Base-by-base conservation (phyloP, 2,797 vertebrate genomes). In the Sarcophilus harrisii region DNA sequence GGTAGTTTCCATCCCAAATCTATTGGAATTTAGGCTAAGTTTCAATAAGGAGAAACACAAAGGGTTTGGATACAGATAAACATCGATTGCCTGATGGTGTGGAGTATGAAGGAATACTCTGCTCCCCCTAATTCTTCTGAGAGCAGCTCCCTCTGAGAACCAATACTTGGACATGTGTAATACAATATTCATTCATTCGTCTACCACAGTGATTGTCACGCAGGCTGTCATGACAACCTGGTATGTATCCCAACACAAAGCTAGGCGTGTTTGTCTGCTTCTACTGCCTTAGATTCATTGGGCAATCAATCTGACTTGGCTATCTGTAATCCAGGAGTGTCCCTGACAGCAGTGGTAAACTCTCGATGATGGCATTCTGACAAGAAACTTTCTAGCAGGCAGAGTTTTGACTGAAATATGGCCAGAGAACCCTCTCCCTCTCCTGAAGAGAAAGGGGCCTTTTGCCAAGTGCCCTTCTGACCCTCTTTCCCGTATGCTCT, bases 171-270 rank as follows among this genome's bases (percentile, higher is more conserved):
- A 30, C 4, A 6, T 10, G 0, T 59, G 66, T 30, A 18, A 66
- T 28, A 27, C 49, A 18, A 3, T 12, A 45, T 13, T 94, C 60
- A 11, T 32, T 54, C 90, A 1, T 52, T 57, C 93, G 66, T 92
- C 45, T 27, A 57, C 57, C 27, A 30, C 28, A 57, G 18, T 28
- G 55, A 32, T 60, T 24, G 58, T 49, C 73, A 58, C 0, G 13
- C 58, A 58, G 87, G 54, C 90, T 57, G 3, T 62, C 58, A 4
- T 0, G 0, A 29, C 60, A 0, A 5, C 54, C 27, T 4, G 1
- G 2, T 55, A 57, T 9, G 14, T 54, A 0, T 38, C 14, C 5
- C 8, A 0, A 0, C 5, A 57, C 11, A 0, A 58, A 38, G 81
- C 32, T 38, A 3, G 57, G 58, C 27, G 14, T 2, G 9, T 30